Evolutionary conservation across 1,140 invertebrate genomes (phyloP).

Genomic region (Colletes gigas): DNA sequence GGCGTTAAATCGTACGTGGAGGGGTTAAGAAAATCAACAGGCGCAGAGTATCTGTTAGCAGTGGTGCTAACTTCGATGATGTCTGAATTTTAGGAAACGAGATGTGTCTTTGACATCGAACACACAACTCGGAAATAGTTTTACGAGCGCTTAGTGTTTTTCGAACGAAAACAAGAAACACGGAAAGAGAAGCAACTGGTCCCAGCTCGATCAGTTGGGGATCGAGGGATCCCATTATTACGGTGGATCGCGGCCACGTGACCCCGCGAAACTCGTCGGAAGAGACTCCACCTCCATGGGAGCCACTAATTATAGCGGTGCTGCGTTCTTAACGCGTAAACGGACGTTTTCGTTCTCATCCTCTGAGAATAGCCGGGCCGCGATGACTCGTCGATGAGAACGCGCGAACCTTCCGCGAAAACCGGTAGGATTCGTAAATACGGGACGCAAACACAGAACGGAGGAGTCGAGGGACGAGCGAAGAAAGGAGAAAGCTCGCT

Average conservation of each 20-base stretch:
- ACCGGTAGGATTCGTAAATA: background rate
- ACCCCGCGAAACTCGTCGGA: background rate
- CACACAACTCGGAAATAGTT: no score
- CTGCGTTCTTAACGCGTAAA: background rate
- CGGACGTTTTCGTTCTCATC: slow-evolving; percentile 17
- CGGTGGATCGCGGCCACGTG: background rate
- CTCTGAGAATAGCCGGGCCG: slow-evolving; percentile 22
- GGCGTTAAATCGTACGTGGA: no score
- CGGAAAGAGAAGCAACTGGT: no score
- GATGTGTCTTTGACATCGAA: no score
- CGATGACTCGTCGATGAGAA: slow-evolving; percentile 5
- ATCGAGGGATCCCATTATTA: no score
- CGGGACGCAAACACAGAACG: background rate
- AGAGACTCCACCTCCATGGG: background rate
- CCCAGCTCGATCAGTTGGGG: no score
- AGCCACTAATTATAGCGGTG: slow-evolving; percentile 23
- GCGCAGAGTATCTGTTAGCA: no score
- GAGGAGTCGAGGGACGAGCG: background rate
- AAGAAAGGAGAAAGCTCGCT: background rate
- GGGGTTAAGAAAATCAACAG: no score
- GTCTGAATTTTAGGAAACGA: no score
- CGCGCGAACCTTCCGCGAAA: slow-evolving; percentile 2
- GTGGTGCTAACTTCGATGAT: no score
- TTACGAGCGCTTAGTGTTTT: no score
- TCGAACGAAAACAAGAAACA: no score